Evolutionary conservation across 2,797 vertebrate species (phyloP).

Genomic region (Trachurus trachurus): DNA sequence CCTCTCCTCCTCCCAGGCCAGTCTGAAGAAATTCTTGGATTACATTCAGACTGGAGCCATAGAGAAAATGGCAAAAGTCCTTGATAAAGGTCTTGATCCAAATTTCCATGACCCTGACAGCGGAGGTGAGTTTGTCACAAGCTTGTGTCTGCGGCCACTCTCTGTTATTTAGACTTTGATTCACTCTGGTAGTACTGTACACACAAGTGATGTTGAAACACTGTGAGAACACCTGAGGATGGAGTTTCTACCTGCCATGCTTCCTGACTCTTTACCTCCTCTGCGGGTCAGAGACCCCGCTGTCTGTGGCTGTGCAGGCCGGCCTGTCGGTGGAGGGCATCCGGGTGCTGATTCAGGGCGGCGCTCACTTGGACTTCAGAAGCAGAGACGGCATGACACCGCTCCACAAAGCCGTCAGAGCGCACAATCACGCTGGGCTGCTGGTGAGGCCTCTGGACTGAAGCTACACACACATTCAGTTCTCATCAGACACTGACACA

Average conservation of each 20-base stretch:
- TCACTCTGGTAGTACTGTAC: background rate
- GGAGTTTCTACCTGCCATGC: conserved; percentile 9
- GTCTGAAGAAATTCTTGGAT: conserved; percentile 93
- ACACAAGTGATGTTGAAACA: background rate
- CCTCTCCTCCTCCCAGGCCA: conserved; percentile 82
- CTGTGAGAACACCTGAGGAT: background rate
- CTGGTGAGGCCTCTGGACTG: conserved; percentile 82
- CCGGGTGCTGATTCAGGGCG: conserved; percentile 90
- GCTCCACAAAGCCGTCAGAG: conserved; percentile 90
- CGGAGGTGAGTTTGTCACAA: conserved; percentile 86
- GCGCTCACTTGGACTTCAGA: conserved; percentile 93
- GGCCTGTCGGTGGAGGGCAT: conserved; percentile 88
- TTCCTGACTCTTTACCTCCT: background rate
- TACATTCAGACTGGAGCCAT: conserved; percentile 89
- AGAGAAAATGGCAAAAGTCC: conserved; percentile 91
- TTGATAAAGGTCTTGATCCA: conserved; percentile 94
- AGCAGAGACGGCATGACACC: conserved; percentile 91
- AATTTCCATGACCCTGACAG: conserved; percentile 94
- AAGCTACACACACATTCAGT: background rate
- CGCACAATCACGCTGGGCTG: conserved; percentile 89
- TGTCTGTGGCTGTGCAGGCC: conserved; percentile 89
- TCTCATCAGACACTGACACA: background rate
- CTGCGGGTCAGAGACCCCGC: conserved; percentile 87
- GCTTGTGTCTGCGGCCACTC: background rate
- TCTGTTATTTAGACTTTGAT: background rate